Percentiles rank a stretch among this genome's conserved stretches.
Conservation (phyloP, 2,797 vertebrate genomes). For the Euthynnus affinis region DNA sequence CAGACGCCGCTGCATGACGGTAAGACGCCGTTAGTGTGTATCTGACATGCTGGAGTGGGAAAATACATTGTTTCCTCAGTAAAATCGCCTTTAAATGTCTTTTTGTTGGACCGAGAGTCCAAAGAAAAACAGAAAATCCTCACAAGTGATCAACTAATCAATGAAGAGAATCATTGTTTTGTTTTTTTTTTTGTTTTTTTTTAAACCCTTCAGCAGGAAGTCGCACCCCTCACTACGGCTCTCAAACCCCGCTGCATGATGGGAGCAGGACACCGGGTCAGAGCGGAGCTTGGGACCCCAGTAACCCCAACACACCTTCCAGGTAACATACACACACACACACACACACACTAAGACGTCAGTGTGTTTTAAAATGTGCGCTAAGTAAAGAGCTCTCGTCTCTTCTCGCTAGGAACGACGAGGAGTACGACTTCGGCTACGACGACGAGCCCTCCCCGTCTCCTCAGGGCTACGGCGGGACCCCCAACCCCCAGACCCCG, state of each 20-base stretch:
- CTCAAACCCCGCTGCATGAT: conserved; percentile 94
- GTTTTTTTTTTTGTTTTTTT: neutral
- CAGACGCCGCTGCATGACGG: conserved; percentile 96
- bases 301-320: conserved; percentile 95
- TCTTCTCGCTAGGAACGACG: conserved; percentile 87
- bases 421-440: conserved; percentile 94
- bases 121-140: no score
- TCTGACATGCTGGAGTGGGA: no score
- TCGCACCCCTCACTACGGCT: conserved; percentile 95
- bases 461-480: conserved; percentile 93
- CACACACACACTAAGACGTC: neutral
- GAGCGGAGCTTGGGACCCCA: conserved; percentile 97
- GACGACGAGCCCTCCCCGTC: conserved; percentile 96
- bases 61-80: no score
- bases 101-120: no score
- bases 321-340: conserved; percentile 79
- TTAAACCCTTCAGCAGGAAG: conserved; percentile 81
- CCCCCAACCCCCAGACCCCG: conserved; percentile 95
- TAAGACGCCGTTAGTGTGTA: conserved; percentile 67
- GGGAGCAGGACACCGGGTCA: conserved; percentile 96
- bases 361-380: neutral
- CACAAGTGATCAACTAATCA: no score
- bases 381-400: neutral
- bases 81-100: no score
- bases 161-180: neutral